Evolutionary conservation across 2,113 vertebrate genomes (phyloP), one percentile per base, ranked within the genome.

Genomic region (Mirza zaza): DNA sequence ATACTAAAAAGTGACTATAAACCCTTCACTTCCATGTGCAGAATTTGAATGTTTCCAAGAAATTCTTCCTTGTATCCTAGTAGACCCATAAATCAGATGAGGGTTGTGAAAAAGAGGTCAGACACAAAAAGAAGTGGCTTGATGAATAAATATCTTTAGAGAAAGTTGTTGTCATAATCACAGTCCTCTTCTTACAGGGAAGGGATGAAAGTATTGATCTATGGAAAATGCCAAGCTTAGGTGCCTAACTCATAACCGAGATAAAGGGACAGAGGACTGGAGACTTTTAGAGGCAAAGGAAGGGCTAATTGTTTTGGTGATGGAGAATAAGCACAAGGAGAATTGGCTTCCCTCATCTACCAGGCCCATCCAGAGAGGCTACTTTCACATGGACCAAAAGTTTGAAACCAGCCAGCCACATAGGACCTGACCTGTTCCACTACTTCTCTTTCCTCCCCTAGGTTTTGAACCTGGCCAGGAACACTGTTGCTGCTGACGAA

Each of bases 351-450:
- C 91, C 59, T 34, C 21, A 73, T 14, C 4, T 55, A 27, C 6
- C 2, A 61, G 12, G 8, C 18, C 10, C 1, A 81, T 52, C 14
- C 21, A 32, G 34, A 5, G 23, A 90, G 9, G 57, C 32, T 67
- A 18, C 6, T 92, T 86, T 65, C 45, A 36, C 18, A 70, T 32
- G n/a, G 18, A 7, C 3, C 9, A 57, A 65, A 23, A 50, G 3
- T 4, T 1, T 82, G 55, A 85, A 91, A 77, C 20, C 15, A 48
- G 20, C 29, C 23, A 68, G 5, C 6, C 1, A 34, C 21, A 68
- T 6, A 45, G 12, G 7, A 57, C 0, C 11, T 39, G 6, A 32
- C 10, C 34, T 71, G 8, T 27, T 0, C 9, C 1, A 11, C 45
- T n/a, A 20, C 13, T 29, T 57, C 6, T 59, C 34, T 20, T 71